These are phyloP conservation scores for Anastrepha obliqua DNA, from an alignment of 1,140 invertebrate species.

Conservation along the genomic window DNA sequence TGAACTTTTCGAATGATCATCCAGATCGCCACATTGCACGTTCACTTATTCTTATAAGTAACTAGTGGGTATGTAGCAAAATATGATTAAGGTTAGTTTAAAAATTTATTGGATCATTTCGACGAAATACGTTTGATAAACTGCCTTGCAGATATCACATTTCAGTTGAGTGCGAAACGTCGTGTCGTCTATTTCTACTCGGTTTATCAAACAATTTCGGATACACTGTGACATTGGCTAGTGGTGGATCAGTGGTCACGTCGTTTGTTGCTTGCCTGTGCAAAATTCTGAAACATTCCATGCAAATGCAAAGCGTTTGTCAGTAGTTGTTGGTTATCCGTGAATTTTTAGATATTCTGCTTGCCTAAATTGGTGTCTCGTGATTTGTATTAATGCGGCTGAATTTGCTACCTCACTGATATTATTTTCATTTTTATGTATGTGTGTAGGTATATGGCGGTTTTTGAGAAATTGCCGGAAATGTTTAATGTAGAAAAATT, in stretches of 20 bases:
- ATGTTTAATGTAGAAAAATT: constrained; percentile 18
- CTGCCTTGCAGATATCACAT: not conserved
- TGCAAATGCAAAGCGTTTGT: not conserved
- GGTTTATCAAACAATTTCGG: not conserved
- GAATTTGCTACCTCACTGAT: not conserved
- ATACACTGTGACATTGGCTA: not conserved
- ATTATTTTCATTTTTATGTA: not conserved
- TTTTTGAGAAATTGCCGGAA: constrained; percentile 15
- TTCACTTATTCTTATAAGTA: not conserved
- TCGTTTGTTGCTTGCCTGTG: not conserved
- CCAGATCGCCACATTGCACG: not conserved
- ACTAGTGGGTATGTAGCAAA: constrained; percentile 5
- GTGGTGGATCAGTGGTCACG: not conserved
- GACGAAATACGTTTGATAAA: not conserved
- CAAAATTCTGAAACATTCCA: not conserved
- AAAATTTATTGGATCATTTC: constrained; percentile 13
- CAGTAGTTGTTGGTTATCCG: not conserved
- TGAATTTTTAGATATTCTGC: not conserved
- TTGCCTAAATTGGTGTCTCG: constrained; percentile 11
- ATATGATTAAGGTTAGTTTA: constrained; percentile 45
- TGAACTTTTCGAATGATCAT: not conserved
- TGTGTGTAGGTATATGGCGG: not conserved
- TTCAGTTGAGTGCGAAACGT: constrained; percentile 43
- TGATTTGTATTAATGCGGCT: not conserved
- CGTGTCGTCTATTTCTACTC: not conserved